phyloP scores from a whole-genome alignment of 2,888 invertebrate species.

The Heliconius hortense region DNA sequence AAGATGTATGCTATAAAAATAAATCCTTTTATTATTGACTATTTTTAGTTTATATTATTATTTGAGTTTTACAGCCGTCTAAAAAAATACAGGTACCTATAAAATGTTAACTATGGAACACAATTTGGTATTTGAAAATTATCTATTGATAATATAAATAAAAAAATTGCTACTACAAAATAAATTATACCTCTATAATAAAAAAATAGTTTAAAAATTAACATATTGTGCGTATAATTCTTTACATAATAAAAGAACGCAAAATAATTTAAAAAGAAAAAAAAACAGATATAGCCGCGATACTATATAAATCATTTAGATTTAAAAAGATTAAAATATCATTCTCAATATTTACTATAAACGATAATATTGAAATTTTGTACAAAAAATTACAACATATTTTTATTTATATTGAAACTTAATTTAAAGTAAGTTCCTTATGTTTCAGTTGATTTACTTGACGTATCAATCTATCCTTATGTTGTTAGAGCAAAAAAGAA shows the following conservation, averaged over 20 bases:
- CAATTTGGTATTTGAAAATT: constrained; percentile 12
- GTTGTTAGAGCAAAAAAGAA: not conserved
- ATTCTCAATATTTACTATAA: not conserved
- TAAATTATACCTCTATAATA: not conserved
- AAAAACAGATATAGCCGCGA: not conserved
- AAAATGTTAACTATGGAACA: constrained; percentile 11
- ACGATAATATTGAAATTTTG: too few species aligned
- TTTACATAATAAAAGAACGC: not conserved
- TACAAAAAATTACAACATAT: too few species aligned
- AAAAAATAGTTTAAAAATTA: not conserved
- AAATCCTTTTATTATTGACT: not conserved
- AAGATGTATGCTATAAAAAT: not conserved
- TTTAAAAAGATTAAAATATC: not conserved
- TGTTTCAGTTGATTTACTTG: not conserved
- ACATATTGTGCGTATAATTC: not conserved
- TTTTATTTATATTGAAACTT: too few species aligned
- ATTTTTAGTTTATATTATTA: not conserved
- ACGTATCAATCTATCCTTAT: not conserved
- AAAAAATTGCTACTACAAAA: not conserved
- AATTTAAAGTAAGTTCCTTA: too few species aligned
- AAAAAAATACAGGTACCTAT: not conserved
- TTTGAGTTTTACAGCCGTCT: constrained; percentile 1
- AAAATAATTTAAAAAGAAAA: not conserved
- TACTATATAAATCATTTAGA: not conserved
- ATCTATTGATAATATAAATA: not conserved